A percentile compares a stretch with the other conserved stretches of the same genome.
Conservation (phyloP, 1,140 invertebrate species). For the Medauroidea extradentata region DNA sequence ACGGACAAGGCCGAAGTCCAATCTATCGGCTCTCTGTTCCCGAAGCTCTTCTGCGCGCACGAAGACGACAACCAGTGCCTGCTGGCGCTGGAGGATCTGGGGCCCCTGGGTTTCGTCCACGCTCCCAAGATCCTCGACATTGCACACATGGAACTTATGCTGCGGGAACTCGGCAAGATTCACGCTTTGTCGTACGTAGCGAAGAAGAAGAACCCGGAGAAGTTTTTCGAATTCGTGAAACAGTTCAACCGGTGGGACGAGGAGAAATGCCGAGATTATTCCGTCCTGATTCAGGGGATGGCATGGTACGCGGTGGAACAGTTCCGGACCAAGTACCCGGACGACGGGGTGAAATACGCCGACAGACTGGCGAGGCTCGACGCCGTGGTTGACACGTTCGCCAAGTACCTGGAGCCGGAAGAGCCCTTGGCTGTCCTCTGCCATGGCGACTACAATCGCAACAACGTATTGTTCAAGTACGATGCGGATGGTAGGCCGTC, state of each 20-base stretch:
- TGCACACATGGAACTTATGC: constrained; percentile 30
- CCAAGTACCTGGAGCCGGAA: neutral
- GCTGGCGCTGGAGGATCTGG: constrained; percentile 37
- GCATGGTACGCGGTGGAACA: neutral
- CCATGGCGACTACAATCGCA: constrained; percentile 43
- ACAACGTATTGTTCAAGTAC: constrained; percentile 39
- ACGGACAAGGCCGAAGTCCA: no score
- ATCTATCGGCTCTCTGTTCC: neutral
- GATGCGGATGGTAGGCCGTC: constrained; percentile 15
- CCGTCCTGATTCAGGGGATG: neutral
- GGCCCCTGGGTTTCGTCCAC: constrained; percentile 11
- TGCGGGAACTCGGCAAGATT: constrained; percentile 38
- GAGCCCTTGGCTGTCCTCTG: constrained; percentile 37
- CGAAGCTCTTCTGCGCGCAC: constrained; percentile 1
- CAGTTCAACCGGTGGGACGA: constrained; percentile 12
- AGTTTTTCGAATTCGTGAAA: constrained; percentile 31
- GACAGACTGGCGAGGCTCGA: neutral
- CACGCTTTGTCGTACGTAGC: constrained; percentile 38
- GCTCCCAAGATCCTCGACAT: constrained; percentile 19
- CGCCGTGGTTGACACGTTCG: neutral
- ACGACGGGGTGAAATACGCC: neutral
- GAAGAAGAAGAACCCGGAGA: constrained; percentile 29
- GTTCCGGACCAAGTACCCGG: neutral
- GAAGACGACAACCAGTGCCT: neutral
- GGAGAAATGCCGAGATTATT: neutral